Conservation (phyloP, 1,140 invertebrate genomes). For the Rhagoletis zephyria region DNA sequence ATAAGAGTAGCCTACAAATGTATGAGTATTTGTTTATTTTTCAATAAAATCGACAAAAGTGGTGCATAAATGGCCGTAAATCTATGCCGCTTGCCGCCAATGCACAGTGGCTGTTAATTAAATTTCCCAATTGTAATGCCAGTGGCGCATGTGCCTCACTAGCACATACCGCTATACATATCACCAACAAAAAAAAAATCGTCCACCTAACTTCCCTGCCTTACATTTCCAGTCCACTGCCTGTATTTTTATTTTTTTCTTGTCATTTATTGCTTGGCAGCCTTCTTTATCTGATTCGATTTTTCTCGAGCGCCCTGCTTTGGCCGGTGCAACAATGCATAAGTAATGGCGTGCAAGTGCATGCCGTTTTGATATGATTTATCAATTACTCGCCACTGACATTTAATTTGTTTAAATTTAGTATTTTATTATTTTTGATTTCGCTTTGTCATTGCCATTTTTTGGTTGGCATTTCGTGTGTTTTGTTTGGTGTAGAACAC, state of each 20-base stretch:
- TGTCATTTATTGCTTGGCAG: conserved; percentile 2
- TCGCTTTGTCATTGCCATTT: neutral
- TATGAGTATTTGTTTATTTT: neutral
- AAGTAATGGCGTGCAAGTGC: conserved; percentile 36
- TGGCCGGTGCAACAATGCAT: neutral
- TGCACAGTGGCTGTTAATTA: conserved; percentile 17
- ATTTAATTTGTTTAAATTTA: conserved; percentile 50
- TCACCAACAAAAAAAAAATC: neutral
- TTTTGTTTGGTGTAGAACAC: conserved; percentile 9
- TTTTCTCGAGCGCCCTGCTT: neutral
- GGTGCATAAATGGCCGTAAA: too few relatives aligned
- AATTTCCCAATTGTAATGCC: conserved; percentile 42
- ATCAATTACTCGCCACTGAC: conserved; percentile 49
- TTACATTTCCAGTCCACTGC: neutral
- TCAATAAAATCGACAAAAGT: neutral
- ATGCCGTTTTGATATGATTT: conserved; percentile 48
- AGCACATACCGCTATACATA: neutral
- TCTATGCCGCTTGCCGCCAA: too few relatives aligned
- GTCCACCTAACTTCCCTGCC: neutral
- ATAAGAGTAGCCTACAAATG: neutral
- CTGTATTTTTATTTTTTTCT: neutral
- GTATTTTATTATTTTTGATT: conserved; percentile 24
- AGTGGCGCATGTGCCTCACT: neutral
- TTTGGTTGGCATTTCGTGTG: neutral
- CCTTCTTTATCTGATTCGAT: conserved; percentile 27